These are phyloP conservation scores for Neoitamus cyanurus DNA, from an alignment of 2,888 invertebrate genomes.

Conservation along the genomic window DNA sequence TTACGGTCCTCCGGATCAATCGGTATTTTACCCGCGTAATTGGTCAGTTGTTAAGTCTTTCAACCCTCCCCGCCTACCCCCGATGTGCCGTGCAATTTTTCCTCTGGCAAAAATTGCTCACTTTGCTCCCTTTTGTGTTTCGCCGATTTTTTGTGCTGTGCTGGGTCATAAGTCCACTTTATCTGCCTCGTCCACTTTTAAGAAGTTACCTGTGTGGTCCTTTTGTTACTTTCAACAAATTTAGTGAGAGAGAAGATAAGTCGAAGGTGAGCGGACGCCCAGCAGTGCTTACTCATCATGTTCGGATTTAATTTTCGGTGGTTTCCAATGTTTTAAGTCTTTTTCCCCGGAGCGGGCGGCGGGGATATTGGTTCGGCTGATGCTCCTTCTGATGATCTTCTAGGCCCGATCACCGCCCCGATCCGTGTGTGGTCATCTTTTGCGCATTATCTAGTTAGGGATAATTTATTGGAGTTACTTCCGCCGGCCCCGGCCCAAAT, in stretches of 20 bases:
- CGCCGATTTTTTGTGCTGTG: not conserved
- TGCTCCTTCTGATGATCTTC: slow-evolving; percentile 36
- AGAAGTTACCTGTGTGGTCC: slow-evolving; percentile 51
- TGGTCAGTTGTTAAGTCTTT: slow-evolving; percentile 45
- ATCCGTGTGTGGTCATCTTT: slow-evolving; percentile 51
- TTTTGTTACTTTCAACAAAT: slow-evolving; percentile 53
- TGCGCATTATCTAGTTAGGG: slow-evolving; percentile 49
- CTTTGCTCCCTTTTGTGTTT: slow-evolving; percentile 17
- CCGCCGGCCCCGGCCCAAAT: slow-evolving; percentile 9
- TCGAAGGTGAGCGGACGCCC: slow-evolving; percentile 50
- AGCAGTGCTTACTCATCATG: slow-evolving; percentile 52
- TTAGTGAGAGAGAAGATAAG: slow-evolving; percentile 49
- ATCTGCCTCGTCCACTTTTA: slow-evolving; percentile 28
- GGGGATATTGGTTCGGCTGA: not conserved
- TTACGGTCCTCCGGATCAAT: slow-evolving; percentile 50
- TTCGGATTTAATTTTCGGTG: slow-evolving; percentile 47
- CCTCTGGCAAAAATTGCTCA: not conserved
- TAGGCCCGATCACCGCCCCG: slow-evolving; percentile 47
- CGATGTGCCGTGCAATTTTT: not conserved
- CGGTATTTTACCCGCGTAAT: slow-evolving; percentile 51
- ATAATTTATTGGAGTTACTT: slow-evolving; percentile 41
- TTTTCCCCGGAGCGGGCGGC: not conserved
- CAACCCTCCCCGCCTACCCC: not conserved
- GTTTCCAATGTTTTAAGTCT: slow-evolving; percentile 43
- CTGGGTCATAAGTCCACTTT: slow-evolving; percentile 37